These are phyloP conservation scores for Eulacestoma nigropectus DNA, from an alignment of 2,113 vertebrate genomes.

Conservation along the genomic window DNA sequence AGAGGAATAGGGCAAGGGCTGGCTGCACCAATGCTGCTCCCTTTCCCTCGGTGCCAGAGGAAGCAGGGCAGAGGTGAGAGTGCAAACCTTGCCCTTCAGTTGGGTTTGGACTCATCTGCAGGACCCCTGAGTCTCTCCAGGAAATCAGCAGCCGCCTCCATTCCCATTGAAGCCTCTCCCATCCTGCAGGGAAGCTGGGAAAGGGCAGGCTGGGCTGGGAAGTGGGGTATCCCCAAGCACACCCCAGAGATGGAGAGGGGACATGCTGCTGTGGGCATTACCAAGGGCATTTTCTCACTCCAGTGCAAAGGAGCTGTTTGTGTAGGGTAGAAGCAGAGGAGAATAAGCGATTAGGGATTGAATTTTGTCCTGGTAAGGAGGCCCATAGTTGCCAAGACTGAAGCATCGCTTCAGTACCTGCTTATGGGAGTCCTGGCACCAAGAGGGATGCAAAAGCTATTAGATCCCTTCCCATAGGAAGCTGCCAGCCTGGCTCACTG, in stretches of 20 bases:
- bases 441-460: background rate
- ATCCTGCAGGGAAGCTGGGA: background rate
- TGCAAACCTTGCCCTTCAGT: background rate
- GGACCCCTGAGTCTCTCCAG: background rate
- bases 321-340: background rate
- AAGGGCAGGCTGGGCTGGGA: background rate
- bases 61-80: background rate
- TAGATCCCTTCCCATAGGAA: background rate
- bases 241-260: background rate
- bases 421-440: background rate
- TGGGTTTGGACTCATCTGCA: background rate
- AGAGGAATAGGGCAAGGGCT: background rate
- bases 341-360: background rate
- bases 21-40: background rate
- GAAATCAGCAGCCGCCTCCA: background rate
- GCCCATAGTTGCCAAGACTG: background rate
- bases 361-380: background rate
- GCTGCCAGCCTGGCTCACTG: background rate
- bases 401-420: background rate
- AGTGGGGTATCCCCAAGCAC: background rate
- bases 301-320: background rate
- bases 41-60: background rate
- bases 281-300: fast-evolving
- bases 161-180: background rate
- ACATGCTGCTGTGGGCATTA: background rate